phyloP scores from a whole-genome alignment of 2,888 invertebrate genomes.

The Chironomus riparius region DNA sequence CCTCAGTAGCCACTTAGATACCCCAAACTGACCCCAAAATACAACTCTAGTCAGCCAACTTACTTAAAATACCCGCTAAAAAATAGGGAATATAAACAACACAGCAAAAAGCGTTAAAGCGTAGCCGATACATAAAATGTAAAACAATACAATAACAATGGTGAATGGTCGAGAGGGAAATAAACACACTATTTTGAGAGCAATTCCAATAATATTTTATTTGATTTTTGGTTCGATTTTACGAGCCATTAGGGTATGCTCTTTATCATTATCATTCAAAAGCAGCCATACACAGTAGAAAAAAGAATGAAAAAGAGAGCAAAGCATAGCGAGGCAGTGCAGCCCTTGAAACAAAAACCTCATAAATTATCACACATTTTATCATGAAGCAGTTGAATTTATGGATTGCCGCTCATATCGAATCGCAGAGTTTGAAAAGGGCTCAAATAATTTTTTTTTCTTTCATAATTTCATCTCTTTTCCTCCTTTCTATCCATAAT shows the following conservation, averaged over 20 bases:
- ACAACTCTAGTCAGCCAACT: too few relatives aligned
- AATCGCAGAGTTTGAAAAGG: not conserved
- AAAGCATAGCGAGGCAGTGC: not conserved
- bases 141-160: conserved; percentile 21
- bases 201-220: conserved; percentile 23
- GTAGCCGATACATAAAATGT: not conserved
- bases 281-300: not conserved
- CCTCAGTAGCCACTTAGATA: too few relatives aligned
- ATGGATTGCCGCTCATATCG: not conserved
- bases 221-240: conserved; percentile 28
- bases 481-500: not conserved
- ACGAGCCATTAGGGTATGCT: conserved; percentile 23
- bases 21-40: too few relatives aligned
- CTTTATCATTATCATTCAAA: not conserved
- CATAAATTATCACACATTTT: not conserved
- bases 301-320: too few relatives aligned
- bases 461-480: not conserved
- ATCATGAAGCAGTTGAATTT: not conserved
- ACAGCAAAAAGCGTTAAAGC: too few relatives aligned
- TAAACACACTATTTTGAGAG: conserved; percentile 23
- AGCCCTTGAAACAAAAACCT: not conserved
- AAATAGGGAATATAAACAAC: too few relatives aligned
- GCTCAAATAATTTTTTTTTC: not conserved
- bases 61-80: too few relatives aligned
- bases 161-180: conserved; percentile 8